These are phyloP conservation scores for Tinea trinotella DNA, from an alignment of 2,888 invertebrate genomes.

Conservation along the genomic window DNA sequence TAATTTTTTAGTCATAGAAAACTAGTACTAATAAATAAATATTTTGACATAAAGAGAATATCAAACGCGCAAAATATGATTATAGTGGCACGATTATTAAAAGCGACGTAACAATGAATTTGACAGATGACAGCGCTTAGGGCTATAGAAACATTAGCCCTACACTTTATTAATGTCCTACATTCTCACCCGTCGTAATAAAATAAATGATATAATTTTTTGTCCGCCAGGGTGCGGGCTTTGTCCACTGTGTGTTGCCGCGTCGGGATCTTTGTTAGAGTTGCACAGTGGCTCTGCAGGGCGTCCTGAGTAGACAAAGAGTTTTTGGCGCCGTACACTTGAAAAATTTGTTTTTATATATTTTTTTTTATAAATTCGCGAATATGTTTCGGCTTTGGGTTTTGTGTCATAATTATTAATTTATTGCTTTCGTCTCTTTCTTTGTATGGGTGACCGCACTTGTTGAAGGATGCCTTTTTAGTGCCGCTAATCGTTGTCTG, in stretches of 20 bases:
- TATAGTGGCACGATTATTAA: not conserved
- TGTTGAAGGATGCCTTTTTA: conserved; percentile 28
- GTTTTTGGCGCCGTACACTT: conserved; percentile 60
- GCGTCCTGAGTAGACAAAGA: conserved; percentile 57
- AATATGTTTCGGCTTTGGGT: conserved; percentile 23
- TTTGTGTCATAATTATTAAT: conserved; percentile 70
- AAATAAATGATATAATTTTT: conserved; percentile 47
- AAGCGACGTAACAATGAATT: conserved; percentile 1
- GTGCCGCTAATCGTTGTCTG: conserved; percentile 12
- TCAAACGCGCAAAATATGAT: not conserved
- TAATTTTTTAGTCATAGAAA: too few relatives aligned
- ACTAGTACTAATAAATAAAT: too few relatives aligned
- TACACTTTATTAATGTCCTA: conserved; percentile 64
- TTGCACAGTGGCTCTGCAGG: conserved; percentile 48
- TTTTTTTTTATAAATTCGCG: conserved; percentile 24
- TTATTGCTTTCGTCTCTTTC: conserved; percentile 57
- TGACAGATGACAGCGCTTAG: conserved; percentile 25
- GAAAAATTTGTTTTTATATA: conserved; percentile 28
- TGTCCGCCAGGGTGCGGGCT: conserved; percentile 27
- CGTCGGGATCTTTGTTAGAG: conserved; percentile 49
- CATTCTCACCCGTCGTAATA: conserved; percentile 68
- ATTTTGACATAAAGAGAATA: too few relatives aligned
- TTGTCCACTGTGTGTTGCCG: conserved; percentile 50
- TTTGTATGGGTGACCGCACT: conserved; percentile 50
- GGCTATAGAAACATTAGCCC: conserved; percentile 61